These are phyloP conservation scores for Chrysocyon brachyurus DNA, from an alignment of 2,797 vertebrate genomes.

Conservation along the genomic window DNA sequence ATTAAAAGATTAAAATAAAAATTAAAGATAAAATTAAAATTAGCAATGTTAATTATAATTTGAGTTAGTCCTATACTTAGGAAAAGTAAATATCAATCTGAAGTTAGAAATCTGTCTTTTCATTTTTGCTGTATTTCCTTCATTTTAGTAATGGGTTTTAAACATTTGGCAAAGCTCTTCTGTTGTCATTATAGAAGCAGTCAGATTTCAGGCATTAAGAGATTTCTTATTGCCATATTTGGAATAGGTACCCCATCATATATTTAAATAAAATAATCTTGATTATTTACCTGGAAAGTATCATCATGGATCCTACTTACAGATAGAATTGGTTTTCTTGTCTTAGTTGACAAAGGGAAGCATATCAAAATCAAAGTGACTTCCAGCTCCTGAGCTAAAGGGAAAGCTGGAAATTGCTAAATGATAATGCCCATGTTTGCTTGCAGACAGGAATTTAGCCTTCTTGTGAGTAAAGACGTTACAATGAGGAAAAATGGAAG, in stretches of 20 bases:
- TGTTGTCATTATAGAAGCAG: neutral
- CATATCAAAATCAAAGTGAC: neutral
- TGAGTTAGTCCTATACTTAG: neutral
- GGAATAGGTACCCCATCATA: neutral
- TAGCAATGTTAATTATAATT: neutral
- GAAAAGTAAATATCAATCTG: neutral
- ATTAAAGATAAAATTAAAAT: neutral
- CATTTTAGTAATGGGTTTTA: neutral
- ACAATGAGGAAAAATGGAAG: neutral
- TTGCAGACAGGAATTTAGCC: neutral
- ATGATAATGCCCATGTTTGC: neutral
- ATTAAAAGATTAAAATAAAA: constrained; percentile 2
- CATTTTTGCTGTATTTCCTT: neutral
- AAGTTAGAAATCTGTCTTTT: neutral
- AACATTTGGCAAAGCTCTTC: neutral
- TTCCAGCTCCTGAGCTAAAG: neutral
- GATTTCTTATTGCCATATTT: constrained; percentile 5
- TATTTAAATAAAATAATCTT: neutral
- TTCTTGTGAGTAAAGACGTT: neutral
- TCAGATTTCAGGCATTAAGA: constrained; percentile 5
- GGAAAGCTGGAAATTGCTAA: neutral
- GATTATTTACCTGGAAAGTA: neutral
- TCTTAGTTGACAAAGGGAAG: constrained; percentile 2
- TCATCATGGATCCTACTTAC: neutral
- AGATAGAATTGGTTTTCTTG: neutral